Percentiles rank a stretch among this genome's conserved stretches.
Evolutionary conservation across 1,140 invertebrate genomes (phyloP).

Genomic region (Orussus abietinus): DNA sequence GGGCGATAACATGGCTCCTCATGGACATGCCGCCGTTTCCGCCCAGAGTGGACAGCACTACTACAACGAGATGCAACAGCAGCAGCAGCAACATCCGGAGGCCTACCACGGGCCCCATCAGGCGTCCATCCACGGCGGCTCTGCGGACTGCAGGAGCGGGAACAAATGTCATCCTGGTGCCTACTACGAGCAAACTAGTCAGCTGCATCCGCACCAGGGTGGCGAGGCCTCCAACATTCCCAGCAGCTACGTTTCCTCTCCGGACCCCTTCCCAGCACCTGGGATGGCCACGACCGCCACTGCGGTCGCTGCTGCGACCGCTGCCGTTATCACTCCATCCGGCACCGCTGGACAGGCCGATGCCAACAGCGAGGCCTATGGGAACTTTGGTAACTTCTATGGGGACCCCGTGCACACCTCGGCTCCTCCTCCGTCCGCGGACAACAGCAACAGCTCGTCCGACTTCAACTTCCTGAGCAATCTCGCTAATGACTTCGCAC

Average conservation of each 20-base stretch:
- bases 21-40: constrained; percentile 26
- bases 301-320: constrained; percentile 55
- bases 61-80: constrained; percentile 39
- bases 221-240: constrained; percentile 53
- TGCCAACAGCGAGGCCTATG: constrained; percentile 59
- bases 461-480: constrained; percentile 90
- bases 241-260: constrained; percentile 49
- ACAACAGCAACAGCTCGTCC: constrained; percentile 84
- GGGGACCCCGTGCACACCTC: constrained; percentile 53
- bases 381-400: constrained; percentile 69
- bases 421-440: constrained; percentile 55
- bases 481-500: constrained; percentile 84
- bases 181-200: constrained; percentile 49
- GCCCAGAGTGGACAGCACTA: constrained; percentile 38
- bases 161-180: constrained; percentile 39
- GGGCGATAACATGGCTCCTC: constrained; percentile 30
- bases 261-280: constrained; percentile 48
- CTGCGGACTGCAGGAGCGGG: constrained; percentile 32
- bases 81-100: constrained; percentile 33
- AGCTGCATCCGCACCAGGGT: constrained; percentile 49
- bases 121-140: constrained; percentile 29
- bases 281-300: constrained; percentile 56
- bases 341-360: constrained; percentile 56
- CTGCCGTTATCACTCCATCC: constrained; percentile 59
- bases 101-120: constrained; percentile 42